Base-by-base conservation (phyloP, 2,888 invertebrate genomes). In the Oscheius sp. region DNA sequence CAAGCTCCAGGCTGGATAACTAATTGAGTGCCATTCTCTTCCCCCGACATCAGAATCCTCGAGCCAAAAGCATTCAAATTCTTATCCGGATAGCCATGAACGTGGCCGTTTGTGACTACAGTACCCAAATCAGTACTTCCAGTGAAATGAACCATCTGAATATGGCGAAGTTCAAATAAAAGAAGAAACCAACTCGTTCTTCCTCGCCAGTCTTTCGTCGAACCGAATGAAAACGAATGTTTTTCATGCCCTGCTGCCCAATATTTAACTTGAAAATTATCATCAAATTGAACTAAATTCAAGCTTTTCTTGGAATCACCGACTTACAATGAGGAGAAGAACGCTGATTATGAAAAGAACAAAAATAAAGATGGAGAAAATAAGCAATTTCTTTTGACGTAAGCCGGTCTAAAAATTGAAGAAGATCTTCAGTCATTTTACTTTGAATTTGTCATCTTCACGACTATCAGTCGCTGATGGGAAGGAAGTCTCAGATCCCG, bases 71-170 rank as follows among this genome's bases (percentile, higher is more conserved):
- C 69, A 8, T 72, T 61, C 23, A 83, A 75, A 58, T 78, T 74
- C 25, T 71, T 75, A 17, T 77, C 73, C 0, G 76, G 74, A 34
- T 73, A 72, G n/a, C 85, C 85, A 17, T 76, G 58, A 5, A 85
- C 79, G 57, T 78, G 78, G 20, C 81, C 82, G 37, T 78, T 74
- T 10, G 81, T 70, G 5, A 82, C 76, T 2, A 85, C 83, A 23
- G 78, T 77, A 0, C 82, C 83, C n/a, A 85, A 72, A 63, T 84
- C 75, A 42, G 75, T 69, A n/a, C 74, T 69, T 2, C 84, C 85
- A 15, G 76, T 70, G 71, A 85, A 83, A 53, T 84, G 79, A 5
- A 85, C 84, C n/a, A 85, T 76, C 71, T 78, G 50, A 52, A 73
- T 67, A 53, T 8, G 37, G 25, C 8, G 12, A 31, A 64, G 5